phyloP scores from a whole-genome alignment of 2,113 vertebrate genomes.

The Pseudonaja textilis region DNA sequence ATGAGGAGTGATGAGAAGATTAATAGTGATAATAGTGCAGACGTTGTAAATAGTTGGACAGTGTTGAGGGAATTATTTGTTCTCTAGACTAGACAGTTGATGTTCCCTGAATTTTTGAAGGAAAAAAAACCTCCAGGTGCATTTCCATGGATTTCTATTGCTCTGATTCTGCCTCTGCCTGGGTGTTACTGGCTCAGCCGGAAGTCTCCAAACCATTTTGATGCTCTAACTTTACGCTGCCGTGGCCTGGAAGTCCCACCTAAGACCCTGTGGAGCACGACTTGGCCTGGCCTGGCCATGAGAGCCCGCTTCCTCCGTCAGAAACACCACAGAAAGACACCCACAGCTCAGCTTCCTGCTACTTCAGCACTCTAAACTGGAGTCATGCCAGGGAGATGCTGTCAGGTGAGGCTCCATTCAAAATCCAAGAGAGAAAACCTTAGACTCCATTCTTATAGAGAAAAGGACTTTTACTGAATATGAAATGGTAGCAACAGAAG shows the following conservation, averaged over 20 bases:
- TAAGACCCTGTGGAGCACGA: neutral
- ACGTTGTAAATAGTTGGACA: too few species aligned
- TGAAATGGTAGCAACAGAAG: too few species aligned
- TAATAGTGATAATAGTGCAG: too few species aligned
- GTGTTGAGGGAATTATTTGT: too few species aligned
- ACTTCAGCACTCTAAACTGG: neutral
- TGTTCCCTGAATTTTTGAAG: neutral
- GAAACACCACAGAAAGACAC: neutral
- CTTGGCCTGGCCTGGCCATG: neutral
- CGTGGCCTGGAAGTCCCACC: neutral
- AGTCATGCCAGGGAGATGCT: neutral
- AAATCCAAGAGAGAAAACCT: too few species aligned
- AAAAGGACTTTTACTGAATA: too few species aligned
- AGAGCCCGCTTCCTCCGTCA: accelerated
- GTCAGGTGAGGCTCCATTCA: too few species aligned
- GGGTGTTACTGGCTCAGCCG: neutral
- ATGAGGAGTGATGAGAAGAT: too few species aligned
- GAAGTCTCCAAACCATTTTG: neutral
- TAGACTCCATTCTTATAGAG: too few species aligned
- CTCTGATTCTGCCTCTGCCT: neutral
- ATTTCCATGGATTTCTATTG: neutral
- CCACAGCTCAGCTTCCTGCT: neutral
- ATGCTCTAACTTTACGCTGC: neutral
- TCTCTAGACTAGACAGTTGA: neutral
- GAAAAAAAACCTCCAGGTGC: neutral